phyloP scores from a whole-genome alignment of 2,888 invertebrate genomes.

The Lithophane leautieri region DNA sequence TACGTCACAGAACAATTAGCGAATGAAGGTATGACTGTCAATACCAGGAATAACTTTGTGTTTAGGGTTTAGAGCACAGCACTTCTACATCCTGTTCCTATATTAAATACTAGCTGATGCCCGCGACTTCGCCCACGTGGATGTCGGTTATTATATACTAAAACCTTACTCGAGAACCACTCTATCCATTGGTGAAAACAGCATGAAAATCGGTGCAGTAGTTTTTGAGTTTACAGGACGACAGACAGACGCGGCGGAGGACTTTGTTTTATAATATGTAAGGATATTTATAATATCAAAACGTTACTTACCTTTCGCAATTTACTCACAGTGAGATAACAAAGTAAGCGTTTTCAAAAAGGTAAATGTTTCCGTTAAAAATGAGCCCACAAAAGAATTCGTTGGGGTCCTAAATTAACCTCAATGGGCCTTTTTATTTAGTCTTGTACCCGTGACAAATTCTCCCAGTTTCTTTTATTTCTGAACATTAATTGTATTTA shows the following conservation, averaged over 20 bases:
- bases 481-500: constrained; percentile 52
- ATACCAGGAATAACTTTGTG: background rate
- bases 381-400: constrained; percentile 48
- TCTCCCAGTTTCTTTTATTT: constrained; percentile 56
- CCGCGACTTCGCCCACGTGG: no score
- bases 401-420: constrained; percentile 48
- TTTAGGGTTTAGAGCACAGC: background rate
- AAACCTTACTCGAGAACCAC: no score
- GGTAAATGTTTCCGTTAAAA: constrained; percentile 35
- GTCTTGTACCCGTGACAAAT: constrained; percentile 54
- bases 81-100: background rate
- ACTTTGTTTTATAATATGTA: no score
- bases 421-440: constrained; percentile 55
- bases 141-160: no score
- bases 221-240: no score
- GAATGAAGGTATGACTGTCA: background rate
- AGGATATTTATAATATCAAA: background rate
- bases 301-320: background rate
- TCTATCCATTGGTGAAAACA: no score
- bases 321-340: constrained; percentile 24
- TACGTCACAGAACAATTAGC: constrained; percentile 17
- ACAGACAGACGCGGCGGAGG: no score
- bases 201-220: no score
- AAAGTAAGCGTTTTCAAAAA: constrained; percentile 23
- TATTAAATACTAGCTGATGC: no score